Conservation (phyloP, 2,888 invertebrate species). For the Ormyrus rosae region DNA sequence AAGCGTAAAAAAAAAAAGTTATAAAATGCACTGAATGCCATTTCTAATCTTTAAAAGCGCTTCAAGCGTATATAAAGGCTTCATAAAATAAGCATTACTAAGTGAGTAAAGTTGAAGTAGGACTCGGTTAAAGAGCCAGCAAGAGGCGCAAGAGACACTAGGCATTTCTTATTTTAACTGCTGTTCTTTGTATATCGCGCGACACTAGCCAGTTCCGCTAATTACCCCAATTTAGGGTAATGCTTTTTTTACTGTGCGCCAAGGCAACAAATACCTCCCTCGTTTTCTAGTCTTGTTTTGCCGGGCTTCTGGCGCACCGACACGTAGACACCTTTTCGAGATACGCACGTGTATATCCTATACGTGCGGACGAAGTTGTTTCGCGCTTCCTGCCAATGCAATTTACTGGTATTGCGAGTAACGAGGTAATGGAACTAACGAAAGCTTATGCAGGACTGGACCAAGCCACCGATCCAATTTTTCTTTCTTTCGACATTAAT, state of each 20-base stretch:
- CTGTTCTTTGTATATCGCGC: not conserved
- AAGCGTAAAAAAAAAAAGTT: too few relatives aligned
- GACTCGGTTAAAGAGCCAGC: not conserved
- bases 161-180: constrained; percentile 36
- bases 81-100: too few relatives aligned
- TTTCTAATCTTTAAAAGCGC: too few relatives aligned
- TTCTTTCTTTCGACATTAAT: not conserved
- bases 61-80: too few relatives aligned
- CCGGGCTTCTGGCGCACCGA: not conserved
- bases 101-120: not conserved
- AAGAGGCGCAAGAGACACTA: not conserved
- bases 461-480: constrained; percentile 48
- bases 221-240: constrained; percentile 66
- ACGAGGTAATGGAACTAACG: constrained; percentile 32
- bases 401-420: constrained; percentile 43
- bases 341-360: not conserved
- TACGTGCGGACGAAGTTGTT: constrained; percentile 10
- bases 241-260: constrained; percentile 57
- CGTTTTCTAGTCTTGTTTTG: not conserved
- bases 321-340: not conserved
- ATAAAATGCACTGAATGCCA: too few relatives aligned
- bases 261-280: constrained; percentile 18
- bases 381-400: constrained; percentile 49
- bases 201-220: constrained; percentile 15
- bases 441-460: constrained; percentile 32